Evolutionary conservation across 2,797 vertebrate species (phyloP).

Genomic region (Neosalanx taihuensis): DNA sequence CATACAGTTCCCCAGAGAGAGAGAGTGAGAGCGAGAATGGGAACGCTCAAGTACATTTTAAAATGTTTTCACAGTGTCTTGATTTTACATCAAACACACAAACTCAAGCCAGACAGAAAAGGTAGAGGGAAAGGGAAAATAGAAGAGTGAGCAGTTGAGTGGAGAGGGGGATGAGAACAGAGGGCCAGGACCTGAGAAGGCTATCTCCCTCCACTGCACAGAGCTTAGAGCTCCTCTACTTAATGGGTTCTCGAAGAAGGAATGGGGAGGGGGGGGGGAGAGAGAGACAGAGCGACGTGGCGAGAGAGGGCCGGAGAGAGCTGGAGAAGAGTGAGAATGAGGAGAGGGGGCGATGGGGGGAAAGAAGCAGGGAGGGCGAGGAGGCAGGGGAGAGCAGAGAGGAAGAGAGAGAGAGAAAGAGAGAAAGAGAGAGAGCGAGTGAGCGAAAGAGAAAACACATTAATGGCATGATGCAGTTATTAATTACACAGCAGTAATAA

Average conservation of each 20-base stretch:
- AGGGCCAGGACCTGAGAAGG: conserved; percentile 43
- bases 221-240: conserved; percentile 47
- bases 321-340: neutral
- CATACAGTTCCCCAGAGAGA: conserved; percentile 36
- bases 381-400: neutral
- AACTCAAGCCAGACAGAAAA: neutral
- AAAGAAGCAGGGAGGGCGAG: neutral
- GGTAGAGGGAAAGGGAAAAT: conserved; percentile 17
- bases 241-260: conserved; percentile 43
- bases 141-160: conserved; percentile 22
- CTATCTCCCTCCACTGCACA: conserved; percentile 35
- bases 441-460: neutral
- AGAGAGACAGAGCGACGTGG: neutral
- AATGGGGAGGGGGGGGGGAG: neutral
- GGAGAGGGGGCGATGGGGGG: neutral
- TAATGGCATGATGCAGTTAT: neutral
- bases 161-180: conserved; percentile 35
- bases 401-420: neutral
- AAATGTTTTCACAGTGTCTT: neutral
- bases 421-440: neutral
- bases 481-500: conserved; percentile 10
- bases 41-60: neutral
- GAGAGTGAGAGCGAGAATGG: neutral
- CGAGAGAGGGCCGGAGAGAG: neutral
- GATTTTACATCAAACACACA: neutral